Evolutionary conservation across 37 sponge, comb jelly and placozoan species (phyloP).

Genomic region (Aphrocallistes beatrix): DNA sequence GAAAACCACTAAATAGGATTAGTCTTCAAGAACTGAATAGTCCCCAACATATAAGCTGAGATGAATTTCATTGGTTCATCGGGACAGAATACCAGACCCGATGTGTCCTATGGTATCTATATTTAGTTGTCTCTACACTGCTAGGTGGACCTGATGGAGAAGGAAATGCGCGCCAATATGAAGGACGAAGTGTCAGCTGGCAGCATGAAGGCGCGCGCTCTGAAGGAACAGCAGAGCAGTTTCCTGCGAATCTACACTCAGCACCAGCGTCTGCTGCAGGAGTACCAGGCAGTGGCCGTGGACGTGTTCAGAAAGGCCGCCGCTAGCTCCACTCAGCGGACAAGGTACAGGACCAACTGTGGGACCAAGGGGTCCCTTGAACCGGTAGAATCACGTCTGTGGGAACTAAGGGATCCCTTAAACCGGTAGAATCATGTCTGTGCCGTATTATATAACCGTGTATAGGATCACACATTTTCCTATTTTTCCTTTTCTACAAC

Average conservation of each 20-base stretch:
- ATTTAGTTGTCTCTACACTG: too few species aligned
- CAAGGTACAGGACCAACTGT: not conserved
- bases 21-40: too few species aligned
- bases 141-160: conserved; percentile 16
- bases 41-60: too few species aligned
- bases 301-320: conserved; percentile 38
- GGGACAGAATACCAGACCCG: too few species aligned
- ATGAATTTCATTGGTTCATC: too few species aligned
- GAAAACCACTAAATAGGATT: too few species aligned
- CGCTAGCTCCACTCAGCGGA: conserved; percentile 20
- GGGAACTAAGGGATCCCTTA: too few species aligned
- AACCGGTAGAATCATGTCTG: not conserved
- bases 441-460: not conserved
- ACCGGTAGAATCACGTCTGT: too few species aligned
- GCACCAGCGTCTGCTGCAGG: conserved; percentile 60
- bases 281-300: conserved; percentile 50
- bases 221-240: not conserved
- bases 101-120: too few species aligned
- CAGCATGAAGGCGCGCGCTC: not conserved
- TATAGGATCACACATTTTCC: too few species aligned
- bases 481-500: too few species aligned
- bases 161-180: not conserved
- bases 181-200: not conserved
- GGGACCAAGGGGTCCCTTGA: too few species aligned
- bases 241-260: conserved; percentile 56